Base-by-base conservation (phyloP, 2,888 invertebrate genomes). In the Sinohyriopsis cumingii region DNA sequence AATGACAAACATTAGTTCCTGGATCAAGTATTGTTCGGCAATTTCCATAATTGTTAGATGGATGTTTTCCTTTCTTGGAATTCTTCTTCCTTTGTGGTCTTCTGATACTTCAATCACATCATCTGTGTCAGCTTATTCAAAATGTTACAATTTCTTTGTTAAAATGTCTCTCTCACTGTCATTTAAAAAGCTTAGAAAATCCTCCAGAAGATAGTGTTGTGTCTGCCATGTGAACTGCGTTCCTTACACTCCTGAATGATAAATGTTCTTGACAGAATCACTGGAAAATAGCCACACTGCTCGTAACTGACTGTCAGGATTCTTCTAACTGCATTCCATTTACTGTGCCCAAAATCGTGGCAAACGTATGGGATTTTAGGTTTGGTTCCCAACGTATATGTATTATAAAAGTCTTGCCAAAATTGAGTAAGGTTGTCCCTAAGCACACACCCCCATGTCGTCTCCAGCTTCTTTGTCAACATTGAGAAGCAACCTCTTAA, bases 1-100 rank as follows among this genome's bases (percentile, higher is more conserved):
- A 24, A 60, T 60, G 6, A 60, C 60, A 24, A 19, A 60, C 25
- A 24, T 60, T 22, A 28, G 60, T 24, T 60, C 60, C 25, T 60
- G 60, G n/a, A 60, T 60, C 9, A 60, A 24, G 1, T 60, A 28
- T n/a, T 60, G 25, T 60, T 60, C 33, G 1, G 33, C 33, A 33
- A 33, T 33, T 33, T 33, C 33, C 33, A 33, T 33, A 33, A 60
- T 19, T n/a, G 60, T 60, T 24, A 9, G 5, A 22, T 25, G 19
- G 1, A 60, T 18, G 25, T 3, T 33, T 20, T 60, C 22, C 20
- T 12, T 24, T 22, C 4, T 60, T 3, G 60, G 60, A 20, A 60
- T 20, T 12, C 60, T 19, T 60, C 60, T 60, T 60, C 24, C 60
- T 28, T 60, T 60, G 28, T 60, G 22, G 3, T 60, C 24, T 5